Evolutionary conservation across 2,113 vertebrate genomes (phyloP), one percentile per base, ranked within the genome.

Genomic region (Rhynchopsitta pachyrhyncha): DNA sequence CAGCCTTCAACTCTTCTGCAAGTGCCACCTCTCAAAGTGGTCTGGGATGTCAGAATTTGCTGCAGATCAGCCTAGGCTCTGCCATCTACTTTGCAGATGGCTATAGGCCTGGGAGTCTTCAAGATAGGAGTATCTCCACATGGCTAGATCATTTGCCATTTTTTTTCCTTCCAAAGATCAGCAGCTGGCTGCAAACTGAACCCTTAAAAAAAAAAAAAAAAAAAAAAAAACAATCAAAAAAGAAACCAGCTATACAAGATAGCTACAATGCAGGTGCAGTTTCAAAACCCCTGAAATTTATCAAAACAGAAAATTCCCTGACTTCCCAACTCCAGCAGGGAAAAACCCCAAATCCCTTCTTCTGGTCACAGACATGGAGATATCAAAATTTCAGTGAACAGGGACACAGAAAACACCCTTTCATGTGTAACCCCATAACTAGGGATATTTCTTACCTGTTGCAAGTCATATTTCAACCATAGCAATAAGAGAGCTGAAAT

Each of bases 241-340:
- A 28, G 18, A 25, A 44, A 8, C 42, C 35, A 82, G 15, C 31
- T 57, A 57, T n/a, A n/a, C 22, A n/a, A n/a, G 13, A 57, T n/a
- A 81, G n/a, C 37, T 67, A 27, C 17, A 37, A 10, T 4, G 7
- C 31, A 88, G 49, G 49, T 59, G 28, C 55, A 69, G 19, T 39
- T 94, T 86, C 60, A 42, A 91, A 73, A 35, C 13, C 37, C 37
- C 31, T 9, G 11, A 39, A 29, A 42, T 74, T 87, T 79, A 82
- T 46, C 8, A 6, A 76, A 80, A 73, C 11, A 63, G 20, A 93
- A 90, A 93, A 86, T 55, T 68, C 24, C 17, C 14, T 18, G 42
- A 12, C 7, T 82, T 28, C 52, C 84, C 0, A 0, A 13, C 27
- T 64, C 31, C 39, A 81, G 8, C 1, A 6, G 17, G 27, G 46